Evolutionary conservation across 2,113 vertebrate species (phyloP).

Genomic region (Spizaetus ornatus): DNA sequence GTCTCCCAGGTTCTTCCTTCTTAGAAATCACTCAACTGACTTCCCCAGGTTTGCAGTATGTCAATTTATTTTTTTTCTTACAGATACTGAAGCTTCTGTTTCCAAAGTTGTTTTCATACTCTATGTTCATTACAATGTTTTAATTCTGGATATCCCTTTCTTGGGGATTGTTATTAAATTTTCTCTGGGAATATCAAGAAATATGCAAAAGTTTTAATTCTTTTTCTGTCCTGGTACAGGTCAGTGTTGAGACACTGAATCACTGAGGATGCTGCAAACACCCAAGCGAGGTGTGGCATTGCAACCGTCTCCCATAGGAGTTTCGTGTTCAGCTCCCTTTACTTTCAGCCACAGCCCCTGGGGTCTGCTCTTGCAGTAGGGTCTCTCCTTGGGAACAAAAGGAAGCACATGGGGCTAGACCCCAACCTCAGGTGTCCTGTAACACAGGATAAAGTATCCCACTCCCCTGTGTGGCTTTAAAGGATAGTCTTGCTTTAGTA

Average conservation of each 20-base stretch:
- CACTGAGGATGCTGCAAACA: neutral
- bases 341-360: neutral
- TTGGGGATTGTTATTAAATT: neutral
- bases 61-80: neutral
- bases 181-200: neutral
- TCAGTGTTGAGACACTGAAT: neutral
- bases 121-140: neutral
- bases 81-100: neutral
- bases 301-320: neutral
- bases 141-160: neutral
- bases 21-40: neutral
- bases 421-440: neutral
- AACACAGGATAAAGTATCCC: neutral
- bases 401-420: neutral
- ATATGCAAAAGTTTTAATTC: neutral
- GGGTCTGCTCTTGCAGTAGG: neutral
- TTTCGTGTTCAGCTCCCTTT: neutral
- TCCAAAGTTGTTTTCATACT: neutral
- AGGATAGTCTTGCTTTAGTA: neutral
- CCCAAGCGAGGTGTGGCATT: fast-evolving
- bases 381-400: neutral
- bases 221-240: neutral
- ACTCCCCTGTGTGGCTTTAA: neutral
- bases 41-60: neutral
- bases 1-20: neutral